Conservation (phyloP, 2,113 vertebrate genomes). For the Notarius quadriscutis region DNA sequence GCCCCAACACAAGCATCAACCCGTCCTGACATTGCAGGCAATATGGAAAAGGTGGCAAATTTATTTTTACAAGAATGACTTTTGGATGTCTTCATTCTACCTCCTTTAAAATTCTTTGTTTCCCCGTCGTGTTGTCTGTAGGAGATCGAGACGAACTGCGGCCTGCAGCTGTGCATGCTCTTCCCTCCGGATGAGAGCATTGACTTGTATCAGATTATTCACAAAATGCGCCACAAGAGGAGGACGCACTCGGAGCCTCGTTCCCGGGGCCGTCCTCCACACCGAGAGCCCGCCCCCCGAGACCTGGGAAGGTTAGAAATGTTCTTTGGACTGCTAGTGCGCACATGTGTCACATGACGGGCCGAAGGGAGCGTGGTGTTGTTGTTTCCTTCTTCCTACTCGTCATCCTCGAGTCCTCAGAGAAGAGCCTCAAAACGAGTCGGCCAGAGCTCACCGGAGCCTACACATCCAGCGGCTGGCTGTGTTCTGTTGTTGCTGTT, state of each 20-base stretch:
- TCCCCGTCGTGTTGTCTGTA: constrained; percentile 59
- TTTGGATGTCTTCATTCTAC: background rate
- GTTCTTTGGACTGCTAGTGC: constrained; percentile 94
- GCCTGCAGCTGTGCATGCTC: constrained; percentile 92
- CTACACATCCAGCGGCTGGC: constrained; percentile 19
- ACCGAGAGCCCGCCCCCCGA: constrained; percentile 86
- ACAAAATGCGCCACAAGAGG: constrained; percentile 94
- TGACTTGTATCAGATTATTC: constrained; percentile 96
- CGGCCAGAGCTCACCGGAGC: constrained; percentile 43
- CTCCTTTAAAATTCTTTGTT: background rate
- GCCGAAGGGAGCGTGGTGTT: constrained; percentile 76
- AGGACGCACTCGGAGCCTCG: constrained; percentile 92
- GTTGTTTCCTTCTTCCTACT: constrained; percentile 77
- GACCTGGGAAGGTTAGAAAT: constrained; percentile 99
- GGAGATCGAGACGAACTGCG: constrained; percentile 95
- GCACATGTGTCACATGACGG: constrained; percentile 87
- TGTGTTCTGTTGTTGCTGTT: constrained; percentile 36
- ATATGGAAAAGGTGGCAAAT: background rate
- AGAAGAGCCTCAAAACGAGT: constrained; percentile 48
- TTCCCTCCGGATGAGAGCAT: constrained; percentile 97
- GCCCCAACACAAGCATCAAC: too few relatives aligned
- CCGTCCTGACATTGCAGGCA: background rate
- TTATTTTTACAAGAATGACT: background rate
- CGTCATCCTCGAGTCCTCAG: constrained; percentile 65
- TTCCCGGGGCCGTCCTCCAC: constrained; percentile 87